phyloP scores from a whole-genome alignment of 2,888 invertebrate genomes.

The Pyralis farinalis region DNA sequence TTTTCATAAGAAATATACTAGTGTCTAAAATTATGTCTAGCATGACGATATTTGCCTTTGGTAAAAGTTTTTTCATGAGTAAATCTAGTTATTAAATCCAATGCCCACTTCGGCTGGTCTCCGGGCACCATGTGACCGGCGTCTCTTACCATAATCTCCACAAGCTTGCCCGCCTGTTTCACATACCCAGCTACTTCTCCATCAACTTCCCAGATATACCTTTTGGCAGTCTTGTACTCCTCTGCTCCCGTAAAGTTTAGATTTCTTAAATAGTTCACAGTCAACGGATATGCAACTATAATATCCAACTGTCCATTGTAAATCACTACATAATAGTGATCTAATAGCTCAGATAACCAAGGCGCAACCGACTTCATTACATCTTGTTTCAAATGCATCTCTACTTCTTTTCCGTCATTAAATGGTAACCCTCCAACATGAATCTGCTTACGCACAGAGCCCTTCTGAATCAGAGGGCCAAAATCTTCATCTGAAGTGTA shows the following conservation, averaged over 20 bases:
- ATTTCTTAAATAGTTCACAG: conserved; percentile 87
- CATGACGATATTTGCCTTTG: too few species aligned
- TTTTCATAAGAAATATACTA: too few species aligned
- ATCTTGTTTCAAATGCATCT: conserved; percentile 86
- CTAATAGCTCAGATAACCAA: conserved; percentile 85
- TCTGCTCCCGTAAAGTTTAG: conserved; percentile 85
- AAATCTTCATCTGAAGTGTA: conserved; percentile 74
- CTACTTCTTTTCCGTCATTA: conserved; percentile 83
- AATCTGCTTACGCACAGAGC: conserved; percentile 85
- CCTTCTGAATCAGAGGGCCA: conserved; percentile 82
- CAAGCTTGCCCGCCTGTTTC: conserved; percentile 85
- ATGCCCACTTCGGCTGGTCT: conserved; percentile 89
- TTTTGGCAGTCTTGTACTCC: conserved; percentile 83
- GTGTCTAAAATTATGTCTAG: too few species aligned
- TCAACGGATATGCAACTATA: conserved; percentile 93
- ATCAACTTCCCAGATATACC: conserved; percentile 86
- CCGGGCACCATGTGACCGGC: conserved; percentile 92
- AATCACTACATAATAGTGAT: conserved; percentile 86
- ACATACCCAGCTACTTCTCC: conserved; percentile 88
- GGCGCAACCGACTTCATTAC: conserved; percentile 90
- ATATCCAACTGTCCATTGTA: conserved; percentile 96
- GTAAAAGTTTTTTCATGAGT: conserved; percentile 72
- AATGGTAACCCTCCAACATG: conserved; percentile 92
- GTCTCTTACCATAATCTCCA: conserved; percentile 87
- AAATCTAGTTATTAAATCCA: conserved; percentile 86